These are phyloP conservation scores for Montipora cactus DNA, from an alignment of 64 coral and sea anemone genomes.

Conservation along the genomic window DNA sequence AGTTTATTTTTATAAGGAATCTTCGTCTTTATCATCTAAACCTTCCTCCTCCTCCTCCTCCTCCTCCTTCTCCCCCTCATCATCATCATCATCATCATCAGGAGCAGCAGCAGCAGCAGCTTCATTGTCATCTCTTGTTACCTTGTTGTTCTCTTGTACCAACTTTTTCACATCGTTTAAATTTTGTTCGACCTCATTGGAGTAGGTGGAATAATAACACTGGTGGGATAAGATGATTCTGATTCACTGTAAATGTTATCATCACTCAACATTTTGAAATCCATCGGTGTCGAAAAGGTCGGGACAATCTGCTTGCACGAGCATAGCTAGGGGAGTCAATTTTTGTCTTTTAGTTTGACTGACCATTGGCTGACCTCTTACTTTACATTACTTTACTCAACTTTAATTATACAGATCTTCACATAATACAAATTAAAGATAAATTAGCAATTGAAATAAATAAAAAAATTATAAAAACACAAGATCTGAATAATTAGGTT, in stretches of 20 bases:
- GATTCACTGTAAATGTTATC: not conserved
- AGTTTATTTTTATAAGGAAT: too few species aligned
- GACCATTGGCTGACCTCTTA: not conserved
- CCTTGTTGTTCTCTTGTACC: slow-evolving; percentile 1
- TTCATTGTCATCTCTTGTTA: not conserved
- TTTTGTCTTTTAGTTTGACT: not conserved
- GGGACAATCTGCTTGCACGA: not conserved
- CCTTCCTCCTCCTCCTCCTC: not conserved
- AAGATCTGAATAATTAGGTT: too few species aligned
- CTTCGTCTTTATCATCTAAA: too few species aligned
- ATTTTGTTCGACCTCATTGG: not conserved
- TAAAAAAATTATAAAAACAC: too few species aligned
- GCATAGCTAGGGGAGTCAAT: not conserved
- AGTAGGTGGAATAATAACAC: not conserved
- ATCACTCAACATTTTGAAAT: not conserved
- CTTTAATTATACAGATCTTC: too few species aligned
- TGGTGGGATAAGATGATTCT: slow-evolving; percentile 1
- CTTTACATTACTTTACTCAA: too few species aligned
- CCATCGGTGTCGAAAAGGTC: not conserved
- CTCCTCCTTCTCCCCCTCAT: not conserved
- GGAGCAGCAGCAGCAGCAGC: not conserved
- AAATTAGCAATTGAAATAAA: too few species aligned
- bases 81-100: too few species aligned
- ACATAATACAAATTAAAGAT: too few species aligned
- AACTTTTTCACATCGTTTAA: not conserved